Evolutionary conservation across 2,113 vertebrate species (phyloP), one percentile per base, ranked within the genome.

Genomic region (Vombatus ursinus): DNA sequence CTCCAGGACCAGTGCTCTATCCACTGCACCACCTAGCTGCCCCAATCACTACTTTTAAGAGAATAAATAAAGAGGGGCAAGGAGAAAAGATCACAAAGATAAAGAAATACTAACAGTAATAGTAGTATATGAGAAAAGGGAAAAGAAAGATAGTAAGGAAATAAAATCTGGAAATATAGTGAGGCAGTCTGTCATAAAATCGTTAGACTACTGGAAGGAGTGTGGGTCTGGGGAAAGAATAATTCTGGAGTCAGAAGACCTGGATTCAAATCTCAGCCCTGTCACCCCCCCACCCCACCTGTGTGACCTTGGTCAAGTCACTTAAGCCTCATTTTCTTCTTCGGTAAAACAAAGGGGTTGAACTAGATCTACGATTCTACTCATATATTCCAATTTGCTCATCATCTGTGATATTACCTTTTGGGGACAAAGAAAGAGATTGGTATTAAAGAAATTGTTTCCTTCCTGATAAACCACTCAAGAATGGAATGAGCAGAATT

Each of bases 131-230:
- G 24, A 53, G 47, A 52, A 93, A 90, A 53, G 11, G 7, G 49
- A 77, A 96, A 96, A 61, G 11, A 16, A 14, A 95, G 44, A 52
- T 61, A 50, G 84, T 90, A 90, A 1, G 50, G 91, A 96, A 96
- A 96, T 50, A 93, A 94, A 95, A 77, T 96, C 49, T 91, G 90
- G 96, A 91, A 94, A 89, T 94, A 52, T 93, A 89, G 51, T 91
- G 90, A 95, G 90, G 91, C 31, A 51, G 57, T 89, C 50, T 91
- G 91, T 95, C 96, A 97, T 94, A 96, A 93, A 96, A 68, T 94
- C 57, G 93, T 0, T 50, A 50, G 90, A 31, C 92, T 95, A 89
- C 52, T 96, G 47, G 90, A 93, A 48, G 77, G 53, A 61, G 57
- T 53, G 95, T 22, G 95, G 93, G 52, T 95, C 93, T 95, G 94